These are phyloP conservation scores for Gonioctena quinquepunctata DNA, from an alignment of 1,140 invertebrate species.

Conservation along the genomic window DNA sequence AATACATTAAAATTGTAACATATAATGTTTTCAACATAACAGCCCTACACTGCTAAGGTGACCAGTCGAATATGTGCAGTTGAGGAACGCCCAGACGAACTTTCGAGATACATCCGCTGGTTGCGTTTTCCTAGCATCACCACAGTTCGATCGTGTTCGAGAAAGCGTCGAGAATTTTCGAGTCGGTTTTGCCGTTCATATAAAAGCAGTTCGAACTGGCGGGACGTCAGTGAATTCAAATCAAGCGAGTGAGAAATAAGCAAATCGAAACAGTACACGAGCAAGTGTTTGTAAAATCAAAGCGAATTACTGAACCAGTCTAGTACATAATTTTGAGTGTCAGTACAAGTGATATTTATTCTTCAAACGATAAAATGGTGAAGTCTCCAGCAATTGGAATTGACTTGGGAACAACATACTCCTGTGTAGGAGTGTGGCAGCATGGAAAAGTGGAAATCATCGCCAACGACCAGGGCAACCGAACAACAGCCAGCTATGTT, in stretches of 20 bases:
- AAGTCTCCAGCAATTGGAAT: conserved; percentile 68
- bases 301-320: neutral
- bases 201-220: neutral
- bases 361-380: conserved; percentile 31
- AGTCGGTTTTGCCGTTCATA: conserved; percentile 2
- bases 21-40: too few relatives aligned
- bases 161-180: conserved; percentile 3
- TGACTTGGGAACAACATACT: conserved; percentile 79
- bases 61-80: too few relatives aligned
- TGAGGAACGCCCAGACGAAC: neutral
- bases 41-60: too few relatives aligned
- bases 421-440: conserved; percentile 81
- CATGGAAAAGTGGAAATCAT: conserved; percentile 92
- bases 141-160: neutral
- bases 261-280: neutral
- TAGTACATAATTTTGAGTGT: neutral
- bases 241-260: neutral
- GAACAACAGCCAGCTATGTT: conserved; percentile 89
- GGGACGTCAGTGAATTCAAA: conserved; percentile 5
- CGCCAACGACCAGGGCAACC: conserved; percentile 92
- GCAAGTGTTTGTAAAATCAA: neutral
- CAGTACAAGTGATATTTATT: too few relatives aligned
- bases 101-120: neutral
- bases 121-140: too few relatives aligned
- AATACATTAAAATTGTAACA: too few relatives aligned